Percentiles rank a stretch among this genome's conserved stretches.
Conservation (phyloP, 2,113 vertebrate species). For the Actinemys pallida region DNA sequence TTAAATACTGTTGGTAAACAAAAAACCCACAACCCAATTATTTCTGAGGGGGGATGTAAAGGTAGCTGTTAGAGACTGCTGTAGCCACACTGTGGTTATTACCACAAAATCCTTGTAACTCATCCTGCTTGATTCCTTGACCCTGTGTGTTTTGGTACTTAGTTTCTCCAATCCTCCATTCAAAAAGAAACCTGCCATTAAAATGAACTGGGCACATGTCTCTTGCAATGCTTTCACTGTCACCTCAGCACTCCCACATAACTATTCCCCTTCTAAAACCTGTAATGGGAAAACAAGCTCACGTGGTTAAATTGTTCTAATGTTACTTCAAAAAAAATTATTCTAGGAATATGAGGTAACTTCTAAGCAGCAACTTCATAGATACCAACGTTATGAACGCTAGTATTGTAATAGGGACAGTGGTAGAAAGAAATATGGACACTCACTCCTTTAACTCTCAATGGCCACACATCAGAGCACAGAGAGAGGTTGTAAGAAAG, state of each 20-base stretch:
- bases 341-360: background rate
- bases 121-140: conserved; percentile 7
- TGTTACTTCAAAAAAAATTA: background rate
- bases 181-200: background rate
- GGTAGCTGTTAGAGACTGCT: background rate
- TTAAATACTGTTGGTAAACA: background rate
- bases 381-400: background rate
- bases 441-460: background rate
- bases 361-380: background rate
- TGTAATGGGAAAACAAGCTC: background rate
- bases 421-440: background rate
- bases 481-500: background rate
- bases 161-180: background rate
- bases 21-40: background rate
- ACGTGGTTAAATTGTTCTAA: background rate
- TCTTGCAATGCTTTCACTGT: background rate
- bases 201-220: conserved; percentile 4
- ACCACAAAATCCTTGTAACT: background rate
- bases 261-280: background rate
- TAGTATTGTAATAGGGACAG: background rate
- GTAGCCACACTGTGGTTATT: background rate
- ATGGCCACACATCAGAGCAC: background rate
- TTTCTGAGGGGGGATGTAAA: background rate
- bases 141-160: background rate
- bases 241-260: background rate